A percentile compares a stretch with the other conserved stretches of the same genome.
These are phyloP conservation scores for Hycleus cichorii DNA, from an alignment of 1,140 invertebrate species.

Conservation along the genomic window DNA sequence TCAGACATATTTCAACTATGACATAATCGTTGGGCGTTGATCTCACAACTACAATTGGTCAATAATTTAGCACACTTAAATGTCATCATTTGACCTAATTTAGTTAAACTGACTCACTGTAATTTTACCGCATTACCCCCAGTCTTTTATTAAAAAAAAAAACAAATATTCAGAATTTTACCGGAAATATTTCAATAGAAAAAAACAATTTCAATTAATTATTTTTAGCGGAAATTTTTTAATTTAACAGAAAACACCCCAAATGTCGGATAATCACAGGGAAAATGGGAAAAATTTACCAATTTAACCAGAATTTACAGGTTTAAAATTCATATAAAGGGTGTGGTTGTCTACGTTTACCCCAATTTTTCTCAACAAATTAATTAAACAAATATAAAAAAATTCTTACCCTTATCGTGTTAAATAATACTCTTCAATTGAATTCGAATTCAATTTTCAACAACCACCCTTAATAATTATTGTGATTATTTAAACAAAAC, in stretches of 20 bases:
- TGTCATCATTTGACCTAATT: conserved; percentile 6
- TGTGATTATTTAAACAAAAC: no score
- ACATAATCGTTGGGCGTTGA: conserved; percentile 4
- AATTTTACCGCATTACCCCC: conserved; percentile 6
- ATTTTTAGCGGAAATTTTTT: no score
- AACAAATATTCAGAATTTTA: neutral
- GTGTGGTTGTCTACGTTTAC: neutral
- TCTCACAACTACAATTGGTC: neutral
- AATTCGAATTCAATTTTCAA: no score
- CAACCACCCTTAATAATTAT: no score
- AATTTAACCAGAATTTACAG: no score
- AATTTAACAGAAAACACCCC: no score
- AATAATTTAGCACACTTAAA: conserved; percentile 1
- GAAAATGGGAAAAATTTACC: no score
- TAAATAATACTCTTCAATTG: no score
- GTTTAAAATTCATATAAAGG: no score
- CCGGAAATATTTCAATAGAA: no score
- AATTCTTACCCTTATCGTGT: neutral
- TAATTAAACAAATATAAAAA: neutral
- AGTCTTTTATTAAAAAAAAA: neutral
- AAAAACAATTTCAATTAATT: no score
- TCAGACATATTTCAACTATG: conserved; percentile 1
- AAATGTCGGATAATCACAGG: no score
- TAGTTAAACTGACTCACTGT: neutral
- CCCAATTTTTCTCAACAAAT: neutral